Evolutionary conservation across 2,888 invertebrate genomes (phyloP).

Genomic region (Tribolium freemani): DNA sequence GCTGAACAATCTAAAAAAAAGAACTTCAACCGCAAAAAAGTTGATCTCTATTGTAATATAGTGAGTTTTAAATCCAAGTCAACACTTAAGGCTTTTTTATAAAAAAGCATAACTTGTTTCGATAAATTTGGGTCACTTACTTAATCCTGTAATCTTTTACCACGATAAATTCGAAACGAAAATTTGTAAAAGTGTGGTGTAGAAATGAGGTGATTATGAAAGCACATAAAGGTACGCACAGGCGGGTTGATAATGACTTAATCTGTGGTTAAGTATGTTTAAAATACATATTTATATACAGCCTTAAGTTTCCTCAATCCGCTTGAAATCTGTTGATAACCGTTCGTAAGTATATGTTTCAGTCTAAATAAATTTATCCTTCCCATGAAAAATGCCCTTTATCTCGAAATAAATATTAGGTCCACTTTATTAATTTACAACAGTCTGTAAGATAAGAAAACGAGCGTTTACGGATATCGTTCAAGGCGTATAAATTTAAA

Average conservation of each 20-base stretch:
- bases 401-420: conserved; percentile 45
- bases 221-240: no score
- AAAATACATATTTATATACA: conserved; percentile 30
- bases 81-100: no score
- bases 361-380: conserved; percentile 42
- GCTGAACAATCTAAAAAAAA: no score
- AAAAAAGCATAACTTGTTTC: no score
- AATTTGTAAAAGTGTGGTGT: no score
- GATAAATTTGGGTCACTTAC: no score
- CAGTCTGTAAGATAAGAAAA: conserved; percentile 34
- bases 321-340: conserved; percentile 35
- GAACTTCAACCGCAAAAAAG: no score
- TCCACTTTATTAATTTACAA: conserved; percentile 46
- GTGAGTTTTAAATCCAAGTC: no score
- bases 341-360: conserved; percentile 24
- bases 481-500: conserved; percentile 22
- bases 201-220: neutral
- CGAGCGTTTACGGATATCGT: conserved; percentile 18
- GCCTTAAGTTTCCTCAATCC: conserved; percentile 29
- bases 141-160: no score
- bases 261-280: conserved; percentile 25
- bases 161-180: no score
- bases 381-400: conserved; percentile 42
- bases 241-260: conserved; percentile 31
- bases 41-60: no score